Conservation (phyloP, 1,140 invertebrate species). For the Drosophila tsacasi region DNA sequence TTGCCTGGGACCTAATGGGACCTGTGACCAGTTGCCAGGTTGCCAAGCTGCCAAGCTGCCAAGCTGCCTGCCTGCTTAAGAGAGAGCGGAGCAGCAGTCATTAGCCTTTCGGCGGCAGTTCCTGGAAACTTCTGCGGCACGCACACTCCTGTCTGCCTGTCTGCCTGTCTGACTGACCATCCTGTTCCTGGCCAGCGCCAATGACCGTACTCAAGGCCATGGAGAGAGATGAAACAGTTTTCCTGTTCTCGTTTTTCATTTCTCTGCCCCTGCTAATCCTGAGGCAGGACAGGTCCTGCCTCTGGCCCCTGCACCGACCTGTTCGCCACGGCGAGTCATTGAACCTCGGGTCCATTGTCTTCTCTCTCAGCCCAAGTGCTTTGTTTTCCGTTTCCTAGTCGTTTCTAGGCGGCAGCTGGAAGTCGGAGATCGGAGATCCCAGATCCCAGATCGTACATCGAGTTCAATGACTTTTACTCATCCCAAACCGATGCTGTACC, state of each 20-base stretch:
- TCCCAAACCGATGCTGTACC: conserved; percentile 14
- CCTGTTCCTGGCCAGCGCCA: conserved; percentile 33
- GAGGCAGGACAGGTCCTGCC: conserved; percentile 37
- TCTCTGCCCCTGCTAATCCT: conserved; percentile 38
- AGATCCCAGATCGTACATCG: neutral
- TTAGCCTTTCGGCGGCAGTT: conserved; percentile 73
- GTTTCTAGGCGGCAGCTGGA: conserved; percentile 45
- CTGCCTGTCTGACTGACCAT: neutral
- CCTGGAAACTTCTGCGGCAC: conserved; percentile 62
- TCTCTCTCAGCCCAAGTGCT: conserved; percentile 36
- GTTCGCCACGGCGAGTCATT: conserved; percentile 31
- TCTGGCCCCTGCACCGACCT: conserved; percentile 25
- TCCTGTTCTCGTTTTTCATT: conserved; percentile 74
- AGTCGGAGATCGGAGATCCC: neutral
- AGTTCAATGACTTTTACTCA: neutral
- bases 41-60: neutral
- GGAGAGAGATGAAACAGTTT: conserved; percentile 55
- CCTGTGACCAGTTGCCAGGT: conserved; percentile 2
- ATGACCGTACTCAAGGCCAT: conserved; percentile 67
- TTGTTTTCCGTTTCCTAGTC: conserved; percentile 58
- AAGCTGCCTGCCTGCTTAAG: neutral
- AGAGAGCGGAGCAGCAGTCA: conserved; percentile 50
- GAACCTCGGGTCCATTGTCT: conserved; percentile 48
- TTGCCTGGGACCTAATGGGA: neutral
- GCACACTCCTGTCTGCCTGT: conserved; percentile 10